Evolutionary conservation across 2,888 invertebrate genomes (phyloP).

Genomic region (Nomada goodeniana): DNA sequence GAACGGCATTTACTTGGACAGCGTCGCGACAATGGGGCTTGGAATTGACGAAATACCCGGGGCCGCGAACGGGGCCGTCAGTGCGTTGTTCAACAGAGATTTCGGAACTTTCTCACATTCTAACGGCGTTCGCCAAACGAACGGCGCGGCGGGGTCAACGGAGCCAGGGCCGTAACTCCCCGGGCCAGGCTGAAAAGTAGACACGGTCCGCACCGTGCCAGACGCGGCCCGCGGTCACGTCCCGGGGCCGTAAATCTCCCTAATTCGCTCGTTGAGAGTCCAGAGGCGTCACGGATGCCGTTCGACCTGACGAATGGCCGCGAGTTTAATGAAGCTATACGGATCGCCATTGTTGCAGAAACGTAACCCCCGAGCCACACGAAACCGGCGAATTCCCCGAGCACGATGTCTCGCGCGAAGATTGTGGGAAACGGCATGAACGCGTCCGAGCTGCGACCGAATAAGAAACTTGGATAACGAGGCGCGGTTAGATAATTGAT

Average conservation of each 20-base stretch:
- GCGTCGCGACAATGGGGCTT: neutral
- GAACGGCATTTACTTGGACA: neutral
- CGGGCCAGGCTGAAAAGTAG: conserved; percentile 69
- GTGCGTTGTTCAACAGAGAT: neutral
- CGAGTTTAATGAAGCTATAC: conserved; percentile 73
- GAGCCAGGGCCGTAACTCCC: conserved; percentile 49
- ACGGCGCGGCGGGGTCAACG: conserved; percentile 44
- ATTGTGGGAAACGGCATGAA: neutral
- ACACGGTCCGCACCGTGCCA: conserved; percentile 67
- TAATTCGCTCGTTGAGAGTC: conserved; percentile 77
- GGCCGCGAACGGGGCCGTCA: neutral
- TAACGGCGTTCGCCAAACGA: neutral
- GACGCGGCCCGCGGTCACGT: conserved; percentile 76
- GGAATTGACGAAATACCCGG: neutral
- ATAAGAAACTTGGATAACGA: conserved; percentile 57
- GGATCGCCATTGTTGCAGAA: conserved; percentile 70
- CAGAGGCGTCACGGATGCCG: conserved; percentile 72
- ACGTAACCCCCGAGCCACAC: conserved; percentile 45
- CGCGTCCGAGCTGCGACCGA: conserved; percentile 2
- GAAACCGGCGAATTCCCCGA: conserved; percentile 41
- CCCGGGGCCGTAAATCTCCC: conserved; percentile 76
- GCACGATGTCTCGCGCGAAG: conserved; percentile 7
- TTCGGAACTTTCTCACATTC: conserved; percentile 28
- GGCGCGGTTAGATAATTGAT: conserved; percentile 48
- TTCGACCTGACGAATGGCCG: conserved; percentile 71